Percentiles rank a stretch among this genome's conserved stretches.
These are phyloP conservation scores for Tamias sibiricus DNA, from an alignment of 2,113 vertebrate genomes.

Conservation along the genomic window DNA sequence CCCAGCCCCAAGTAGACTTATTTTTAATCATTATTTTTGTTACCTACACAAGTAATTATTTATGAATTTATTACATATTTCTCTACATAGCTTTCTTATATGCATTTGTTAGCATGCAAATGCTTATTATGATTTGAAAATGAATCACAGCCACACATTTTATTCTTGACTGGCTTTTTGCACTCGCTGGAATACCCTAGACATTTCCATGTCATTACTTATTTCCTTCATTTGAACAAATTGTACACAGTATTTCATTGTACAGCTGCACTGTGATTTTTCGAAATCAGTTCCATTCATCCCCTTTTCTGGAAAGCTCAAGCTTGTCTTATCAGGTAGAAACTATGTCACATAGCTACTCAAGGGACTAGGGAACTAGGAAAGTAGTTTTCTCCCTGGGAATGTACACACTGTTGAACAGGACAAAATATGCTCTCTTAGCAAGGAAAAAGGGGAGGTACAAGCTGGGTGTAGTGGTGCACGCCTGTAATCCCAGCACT, in stretches of 20 bases:
- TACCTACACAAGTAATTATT: neutral
- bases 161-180: slow-evolving; percentile 21
- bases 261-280: neutral
- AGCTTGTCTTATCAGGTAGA: neutral
- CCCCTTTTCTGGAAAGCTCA: neutral
- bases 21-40: slow-evolving; percentile 25
- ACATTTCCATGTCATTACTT: neutral
- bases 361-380: neutral
- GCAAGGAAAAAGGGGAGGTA: neutral
- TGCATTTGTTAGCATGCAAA: neutral
- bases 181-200: neutral
- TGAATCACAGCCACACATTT: neutral
- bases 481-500: too few relatives aligned
- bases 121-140: neutral
- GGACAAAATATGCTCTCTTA: neutral
- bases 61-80: neutral
- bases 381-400: neutral
- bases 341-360: neutral
- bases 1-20: neutral
- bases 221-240: neutral
- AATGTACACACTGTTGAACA: neutral
- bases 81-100: neutral
- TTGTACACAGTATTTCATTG: neutral
- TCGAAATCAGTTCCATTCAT: neutral
- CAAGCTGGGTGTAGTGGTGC: too few relatives aligned